Percentiles rank a stretch among this genome's conserved stretches.
These are phyloP conservation scores for Pinctada fucata DNA, from an alignment of 2,888 invertebrate genomes.

Conservation along the genomic window DNA sequence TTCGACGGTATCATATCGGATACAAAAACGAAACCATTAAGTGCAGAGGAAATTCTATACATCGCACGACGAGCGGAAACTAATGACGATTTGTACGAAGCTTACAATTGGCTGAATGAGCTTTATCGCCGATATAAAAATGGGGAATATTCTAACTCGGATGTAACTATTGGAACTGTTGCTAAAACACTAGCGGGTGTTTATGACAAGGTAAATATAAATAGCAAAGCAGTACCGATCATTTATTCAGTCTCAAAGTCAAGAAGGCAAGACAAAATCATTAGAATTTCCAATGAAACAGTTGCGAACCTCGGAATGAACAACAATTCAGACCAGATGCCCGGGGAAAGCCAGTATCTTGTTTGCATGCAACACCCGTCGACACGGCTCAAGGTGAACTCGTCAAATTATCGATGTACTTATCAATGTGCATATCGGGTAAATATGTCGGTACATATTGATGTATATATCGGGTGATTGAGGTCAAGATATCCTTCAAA, in stretches of 20 bases:
- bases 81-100: not conserved
- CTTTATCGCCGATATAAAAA: not conserved
- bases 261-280: too few species aligned
- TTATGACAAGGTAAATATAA: conserved; percentile 10
- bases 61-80: conserved; percentile 4
- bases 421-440: too few species aligned
- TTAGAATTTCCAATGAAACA: too few species aligned
- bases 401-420: too few species aligned
- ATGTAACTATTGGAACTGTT: not conserved
- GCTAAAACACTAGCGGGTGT: conserved; percentile 1
- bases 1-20: conserved; percentile 19
- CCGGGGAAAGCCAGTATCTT: too few species aligned
- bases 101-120: not conserved
- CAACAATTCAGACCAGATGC: too few species aligned
- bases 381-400: not conserved
- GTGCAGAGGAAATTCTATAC: conserved; percentile 11
- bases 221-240: too few species aligned
- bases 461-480: too few species aligned
- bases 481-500: too few species aligned
- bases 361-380: not conserved
- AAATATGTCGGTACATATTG: too few species aligned
- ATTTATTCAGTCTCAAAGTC: too few species aligned
- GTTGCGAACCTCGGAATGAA: too few species aligned
- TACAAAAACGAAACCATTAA: not conserved
- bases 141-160: not conserved